Conservation (phyloP, 2,113 vertebrate genomes). For the Heteronetta atricapilla region DNA sequence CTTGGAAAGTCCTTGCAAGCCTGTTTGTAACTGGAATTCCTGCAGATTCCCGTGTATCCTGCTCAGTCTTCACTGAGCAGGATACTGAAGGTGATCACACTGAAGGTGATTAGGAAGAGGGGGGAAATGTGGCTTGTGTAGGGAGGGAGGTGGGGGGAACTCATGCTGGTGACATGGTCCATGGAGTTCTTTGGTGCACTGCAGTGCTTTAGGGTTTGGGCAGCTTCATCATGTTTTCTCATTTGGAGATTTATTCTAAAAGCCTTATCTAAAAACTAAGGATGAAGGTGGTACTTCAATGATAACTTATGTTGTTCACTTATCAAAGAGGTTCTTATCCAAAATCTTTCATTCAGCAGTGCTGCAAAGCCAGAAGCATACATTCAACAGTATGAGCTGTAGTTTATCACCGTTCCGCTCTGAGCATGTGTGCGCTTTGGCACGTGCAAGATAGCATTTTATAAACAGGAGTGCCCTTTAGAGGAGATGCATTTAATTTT, state of each 20-base stretch:
- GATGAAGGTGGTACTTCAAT: neutral
- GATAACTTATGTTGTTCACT: neutral
- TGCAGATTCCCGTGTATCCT: neutral
- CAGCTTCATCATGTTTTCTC: neutral
- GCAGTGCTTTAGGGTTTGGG: neutral
- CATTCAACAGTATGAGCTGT: rapidly evolving
- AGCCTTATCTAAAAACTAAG: neutral
- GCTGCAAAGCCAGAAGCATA: neutral
- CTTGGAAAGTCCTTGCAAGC: neutral
- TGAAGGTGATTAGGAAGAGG: neutral
- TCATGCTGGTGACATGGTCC: neutral
- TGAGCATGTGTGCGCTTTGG: neutral
- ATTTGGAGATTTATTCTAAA: neutral
- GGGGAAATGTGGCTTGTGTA: neutral
- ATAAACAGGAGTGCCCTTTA: neutral
- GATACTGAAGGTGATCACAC: neutral
- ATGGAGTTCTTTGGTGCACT: neutral
- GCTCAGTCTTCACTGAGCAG: neutral
- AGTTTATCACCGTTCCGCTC: neutral
- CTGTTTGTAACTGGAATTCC: neutral
- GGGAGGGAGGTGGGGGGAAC: no score
- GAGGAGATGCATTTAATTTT: neutral
- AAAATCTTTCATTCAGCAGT: neutral
- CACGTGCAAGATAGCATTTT: neutral
- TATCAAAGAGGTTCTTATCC: neutral